Base-by-base conservation (phyloP, 53 echinoderm and acorn worm genomes). In the Henricia sp. region DNA sequence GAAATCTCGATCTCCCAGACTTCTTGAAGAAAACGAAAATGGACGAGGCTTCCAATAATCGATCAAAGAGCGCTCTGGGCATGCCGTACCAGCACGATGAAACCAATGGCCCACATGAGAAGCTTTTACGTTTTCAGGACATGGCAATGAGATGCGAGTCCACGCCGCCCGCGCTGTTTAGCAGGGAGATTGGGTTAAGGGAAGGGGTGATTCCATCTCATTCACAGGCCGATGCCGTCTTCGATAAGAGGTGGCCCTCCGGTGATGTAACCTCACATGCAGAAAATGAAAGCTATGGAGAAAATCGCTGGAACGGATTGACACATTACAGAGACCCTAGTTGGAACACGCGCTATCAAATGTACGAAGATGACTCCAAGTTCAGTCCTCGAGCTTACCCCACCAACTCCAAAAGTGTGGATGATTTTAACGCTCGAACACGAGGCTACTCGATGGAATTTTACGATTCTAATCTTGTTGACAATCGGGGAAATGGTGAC, bases 1-100 rank as follows among this genome's bases (percentile, higher is more conserved):
- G 85, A 23, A 93, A 96, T 56, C 72, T 92, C 3, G 97, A 94
- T 36, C 80, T 97, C 5, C 97, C 97, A n/a, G 97, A 94, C 29
- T 97, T 97, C 70, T 82, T 97, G 13, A 94, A 94, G 85, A 64
- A 85, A 41, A 52, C 90, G 2, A 34, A 72, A 36, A 48, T 78
- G 35, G 24, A 85, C 34, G 68, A 52, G n/a, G n/a, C n/a, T 12
- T 52, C 77, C 66, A 50, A 46, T 8, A 51, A 60, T 36, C 62
- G 89, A 20, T 27, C 89, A 24, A 72, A 83, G 39, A 89, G 83
- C 38, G 65, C 89, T 6, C 66, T 89, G 43, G 89, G 89, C 8
- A 52, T 43, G 19, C 83, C 89, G n/a, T 74, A 84, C 34, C 43
- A 46, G 38, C 60, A 73, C 39, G 57, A 86, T 53, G 71, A 70